Percentiles rank a stretch among this genome's conserved stretches.
Conservation (phyloP, 1,140 invertebrate species). For the Drosophila bocki region DNA sequence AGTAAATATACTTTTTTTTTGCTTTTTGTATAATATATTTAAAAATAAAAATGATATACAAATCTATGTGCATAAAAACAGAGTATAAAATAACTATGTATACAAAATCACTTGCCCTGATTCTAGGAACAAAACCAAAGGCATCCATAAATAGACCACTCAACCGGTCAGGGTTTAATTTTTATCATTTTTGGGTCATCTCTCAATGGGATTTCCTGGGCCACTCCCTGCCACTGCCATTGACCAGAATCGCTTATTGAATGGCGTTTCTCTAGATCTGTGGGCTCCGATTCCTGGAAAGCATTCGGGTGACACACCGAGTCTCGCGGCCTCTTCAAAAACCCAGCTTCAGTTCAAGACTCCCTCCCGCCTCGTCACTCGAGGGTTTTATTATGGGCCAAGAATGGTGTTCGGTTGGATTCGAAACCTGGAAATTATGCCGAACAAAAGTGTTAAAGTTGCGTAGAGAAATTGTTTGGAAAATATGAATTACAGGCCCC, state of each 20-base stretch:
- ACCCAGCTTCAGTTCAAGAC: conserved; percentile 25
- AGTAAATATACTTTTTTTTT: too few relatives aligned
- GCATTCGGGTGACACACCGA: conserved; percentile 50
- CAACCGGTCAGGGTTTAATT: conserved; percentile 19
- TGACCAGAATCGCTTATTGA: conserved; percentile 54
- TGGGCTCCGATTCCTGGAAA: conserved; percentile 40
- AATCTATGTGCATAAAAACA: neutral
- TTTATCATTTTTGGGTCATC: conserved; percentile 38
- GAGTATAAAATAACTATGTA: neutral
- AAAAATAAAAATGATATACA: neutral
- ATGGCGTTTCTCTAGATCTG: conserved; percentile 36
- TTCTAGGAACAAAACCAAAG: conserved; percentile 37
- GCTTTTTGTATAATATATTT: too few relatives aligned
- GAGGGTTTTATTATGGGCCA: conserved; percentile 47
- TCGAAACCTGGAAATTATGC: conserved; percentile 48
- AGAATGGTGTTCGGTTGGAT: conserved; percentile 31
- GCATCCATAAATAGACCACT: conserved; percentile 42
- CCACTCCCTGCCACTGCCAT: conserved; percentile 39
- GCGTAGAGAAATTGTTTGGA: conserved; percentile 65
- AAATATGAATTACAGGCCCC: conserved; percentile 65
- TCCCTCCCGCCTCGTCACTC: conserved; percentile 51
- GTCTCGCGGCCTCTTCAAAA: conserved; percentile 61
- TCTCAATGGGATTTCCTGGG: conserved; percentile 52
- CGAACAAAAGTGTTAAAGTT: conserved; percentile 67
- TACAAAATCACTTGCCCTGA: neutral